These are phyloP conservation scores for Orthonyx spaldingii DNA, from an alignment of 2,113 vertebrate genomes.

Conservation along the genomic window DNA sequence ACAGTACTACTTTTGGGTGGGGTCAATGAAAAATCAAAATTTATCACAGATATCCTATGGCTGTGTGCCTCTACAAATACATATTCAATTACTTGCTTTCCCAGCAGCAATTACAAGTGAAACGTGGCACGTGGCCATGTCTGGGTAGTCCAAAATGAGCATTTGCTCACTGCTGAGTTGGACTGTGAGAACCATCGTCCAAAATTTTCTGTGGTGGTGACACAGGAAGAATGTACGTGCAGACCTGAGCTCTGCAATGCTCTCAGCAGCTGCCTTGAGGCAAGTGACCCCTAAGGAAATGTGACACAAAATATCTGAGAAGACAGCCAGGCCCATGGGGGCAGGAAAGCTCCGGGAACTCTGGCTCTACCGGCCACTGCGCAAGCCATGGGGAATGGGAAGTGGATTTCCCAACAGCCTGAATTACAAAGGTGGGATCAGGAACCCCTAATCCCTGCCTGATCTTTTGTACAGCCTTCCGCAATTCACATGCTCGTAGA, in stretches of 20 bases:
- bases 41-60: neutral
- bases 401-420: neutral
- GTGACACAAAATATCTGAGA: conserved; percentile 14
- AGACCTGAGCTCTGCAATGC: conserved; percentile 25
- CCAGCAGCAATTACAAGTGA: neutral
- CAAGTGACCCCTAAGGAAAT: conserved; percentile 35
- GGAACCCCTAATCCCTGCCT: neutral
- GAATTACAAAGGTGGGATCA: neutral
- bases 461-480: neutral
- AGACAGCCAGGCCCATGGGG: neutral
- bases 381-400: neutral
- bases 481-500: neutral
- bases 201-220: conserved; percentile 27
- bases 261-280: conserved; percentile 37
- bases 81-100: neutral
- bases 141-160: neutral
- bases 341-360: conserved; percentile 44
- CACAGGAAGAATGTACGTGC: conserved; percentile 27
- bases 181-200: conserved; percentile 54
- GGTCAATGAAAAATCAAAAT: neutral
- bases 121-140: neutral
- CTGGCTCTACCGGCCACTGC: neutral
- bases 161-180: neutral
- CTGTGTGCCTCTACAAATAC: neutral
- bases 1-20: neutral